Conservation (phyloP, 2,113 vertebrate species). For the Lasiurus borealis region DNA sequence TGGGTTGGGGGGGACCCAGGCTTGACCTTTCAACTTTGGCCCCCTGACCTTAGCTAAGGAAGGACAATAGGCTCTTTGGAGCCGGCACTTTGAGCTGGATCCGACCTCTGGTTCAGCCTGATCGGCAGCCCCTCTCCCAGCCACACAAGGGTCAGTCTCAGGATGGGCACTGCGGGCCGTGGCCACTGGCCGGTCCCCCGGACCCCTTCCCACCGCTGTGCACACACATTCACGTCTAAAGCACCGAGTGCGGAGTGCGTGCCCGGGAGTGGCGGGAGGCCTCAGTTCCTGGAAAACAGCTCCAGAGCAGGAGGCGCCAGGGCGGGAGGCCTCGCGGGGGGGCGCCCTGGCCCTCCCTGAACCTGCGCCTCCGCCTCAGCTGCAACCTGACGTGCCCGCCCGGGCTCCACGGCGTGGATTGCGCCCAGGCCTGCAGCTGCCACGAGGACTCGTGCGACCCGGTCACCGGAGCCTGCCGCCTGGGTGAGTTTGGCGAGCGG, state of each 20-base stretch:
- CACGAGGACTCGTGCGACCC: conserved; percentile 94
- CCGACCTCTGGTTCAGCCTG: neutral
- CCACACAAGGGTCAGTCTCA: neutral
- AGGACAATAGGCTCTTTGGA: neutral
- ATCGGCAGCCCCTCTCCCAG: neutral
- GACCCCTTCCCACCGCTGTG: neutral
- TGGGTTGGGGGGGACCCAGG: neutral
- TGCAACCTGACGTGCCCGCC: conserved; percentile 96
- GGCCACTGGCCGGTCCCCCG: neutral
- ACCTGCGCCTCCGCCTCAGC: conserved; percentile 84
- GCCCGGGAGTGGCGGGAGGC: neutral
- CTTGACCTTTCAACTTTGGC: neutral
- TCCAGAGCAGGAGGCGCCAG: too few relatives aligned
- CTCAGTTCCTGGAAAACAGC: too few relatives aligned
- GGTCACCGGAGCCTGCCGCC: conserved; percentile 93
- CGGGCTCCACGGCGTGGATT: conserved; percentile 95
- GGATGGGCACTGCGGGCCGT: neutral
- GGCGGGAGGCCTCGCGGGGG: neutral
- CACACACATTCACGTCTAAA: neutral
- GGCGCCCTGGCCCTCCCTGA: neutral
- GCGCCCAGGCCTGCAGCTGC: conserved; percentile 92
- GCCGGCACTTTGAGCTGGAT: too few relatives aligned
- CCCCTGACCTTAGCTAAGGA: neutral
- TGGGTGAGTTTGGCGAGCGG: conserved; percentile 90
- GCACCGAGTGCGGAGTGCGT: neutral